Percentiles rank a stretch among this genome's conserved stretches.
Conservation (phyloP, 2,797 vertebrate species). For the Coregonus sp. region DNA sequence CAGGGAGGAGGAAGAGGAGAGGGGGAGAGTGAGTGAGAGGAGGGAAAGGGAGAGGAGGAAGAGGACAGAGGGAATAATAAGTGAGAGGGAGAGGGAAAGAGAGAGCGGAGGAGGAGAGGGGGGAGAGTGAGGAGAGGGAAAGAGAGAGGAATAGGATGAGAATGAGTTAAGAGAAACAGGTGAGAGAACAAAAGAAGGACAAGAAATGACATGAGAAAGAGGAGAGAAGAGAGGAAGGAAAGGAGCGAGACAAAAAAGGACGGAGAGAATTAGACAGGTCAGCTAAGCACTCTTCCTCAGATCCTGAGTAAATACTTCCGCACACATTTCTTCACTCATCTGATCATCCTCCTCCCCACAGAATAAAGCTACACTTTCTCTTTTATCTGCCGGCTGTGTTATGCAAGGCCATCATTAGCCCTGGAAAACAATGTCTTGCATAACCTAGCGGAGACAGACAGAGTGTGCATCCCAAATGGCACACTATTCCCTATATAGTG, state of each 20-base stretch:
- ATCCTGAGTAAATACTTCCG: slow-evolving; percentile 38
- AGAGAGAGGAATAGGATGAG: neutral
- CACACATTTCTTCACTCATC: slow-evolving; percentile 59
- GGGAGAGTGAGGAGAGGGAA: neutral
- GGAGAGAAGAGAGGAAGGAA: neutral
- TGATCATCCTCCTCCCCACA: slow-evolving; percentile 38
- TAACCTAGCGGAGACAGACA: slow-evolving; percentile 23
- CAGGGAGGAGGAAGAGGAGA: neutral
- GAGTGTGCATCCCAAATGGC: too few relatives aligned
- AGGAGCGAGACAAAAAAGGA: neutral
- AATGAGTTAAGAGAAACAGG: neutral
- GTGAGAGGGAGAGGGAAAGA: neutral
- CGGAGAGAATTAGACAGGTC: neutral
- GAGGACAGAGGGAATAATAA: neutral
- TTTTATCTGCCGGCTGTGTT: slow-evolving; percentile 63
- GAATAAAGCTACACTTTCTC: slow-evolving; percentile 62
- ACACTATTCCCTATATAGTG: too few relatives aligned
- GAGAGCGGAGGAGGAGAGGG: neutral
- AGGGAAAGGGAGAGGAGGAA: neutral
- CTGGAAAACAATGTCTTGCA: slow-evolving; percentile 54
- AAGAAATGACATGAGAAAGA: neutral
- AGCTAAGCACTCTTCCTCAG: neutral
- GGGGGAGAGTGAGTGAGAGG: neutral
- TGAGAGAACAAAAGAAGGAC: neutral
- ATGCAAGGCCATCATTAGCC: slow-evolving; percentile 63